Evolutionary conservation across 2,113 vertebrate species (phyloP), one percentile per base, ranked within the genome.

Genomic region (Xerus inauris): DNA sequence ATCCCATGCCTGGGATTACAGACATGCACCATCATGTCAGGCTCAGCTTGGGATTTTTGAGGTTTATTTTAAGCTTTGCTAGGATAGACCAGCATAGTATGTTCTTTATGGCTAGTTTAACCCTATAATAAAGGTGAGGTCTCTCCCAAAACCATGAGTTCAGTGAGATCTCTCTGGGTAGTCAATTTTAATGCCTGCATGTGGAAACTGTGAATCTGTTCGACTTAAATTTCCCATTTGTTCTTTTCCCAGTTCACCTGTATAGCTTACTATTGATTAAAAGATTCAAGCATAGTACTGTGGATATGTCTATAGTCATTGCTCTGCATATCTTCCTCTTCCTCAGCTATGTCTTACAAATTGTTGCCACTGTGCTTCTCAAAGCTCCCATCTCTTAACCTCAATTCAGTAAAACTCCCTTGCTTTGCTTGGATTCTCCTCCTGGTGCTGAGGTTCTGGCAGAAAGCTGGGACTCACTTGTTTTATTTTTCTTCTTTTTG

Each of bases 1-100:
- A n/a, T n/a, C n/a, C n/a, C n/a, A n/a, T n/a, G n/a, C n/a, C 54
- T 57, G 54, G 54, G 20, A 57, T 57, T 57, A 22, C 54, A 57
- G 20, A 20, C 54, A 20, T 57, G 54, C 20, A 57, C 54, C 20
- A 32, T 67, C 20, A 57, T 8, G 54, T 57, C 20, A 57, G 20
- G 54, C 54, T 85, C 57, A 73, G 75, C n/a, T 80, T n/a, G 20
- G 2, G 64, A 32, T 35, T 81, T 90, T 87, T 94, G 65, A 83
- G 20, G 42, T 38, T 47, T 64, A 6, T 92, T 71, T 40, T 92
- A 82, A 65, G 17, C 42, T 76, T 64, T 57, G 14, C 45, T 51
- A 65, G 13, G 1, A 64, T 80, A 51, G 8, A 16, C 19, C 49
- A 79, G 51, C 47, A 51, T 51, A 76, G 35, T n/a, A 5, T 64